Percentiles rank a stretch among this genome's conserved stretches.
Conservation (phyloP, 2,888 invertebrate genomes). For the Phengaris arion region DNA sequence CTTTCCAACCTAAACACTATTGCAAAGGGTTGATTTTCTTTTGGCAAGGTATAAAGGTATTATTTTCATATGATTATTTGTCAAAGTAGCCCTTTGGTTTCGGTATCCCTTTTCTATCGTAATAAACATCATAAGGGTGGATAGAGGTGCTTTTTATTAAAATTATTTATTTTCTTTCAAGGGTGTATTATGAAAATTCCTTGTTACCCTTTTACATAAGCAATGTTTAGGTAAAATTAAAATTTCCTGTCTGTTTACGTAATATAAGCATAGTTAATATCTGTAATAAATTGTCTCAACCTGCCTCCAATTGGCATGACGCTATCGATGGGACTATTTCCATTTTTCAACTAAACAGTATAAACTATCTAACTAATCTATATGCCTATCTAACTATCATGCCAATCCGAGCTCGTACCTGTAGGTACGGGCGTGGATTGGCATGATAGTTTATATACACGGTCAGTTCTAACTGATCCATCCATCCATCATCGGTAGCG, state of each 20-base stretch:
- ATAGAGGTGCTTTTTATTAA: slow-evolving; percentile 36
- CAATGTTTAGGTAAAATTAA: background rate
- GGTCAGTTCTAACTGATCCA: no score
- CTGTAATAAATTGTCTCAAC: no score
- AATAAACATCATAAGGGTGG: slow-evolving; percentile 50
- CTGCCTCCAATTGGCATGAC: no score
- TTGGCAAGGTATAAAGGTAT: slow-evolving; percentile 44
- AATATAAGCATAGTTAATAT: background rate
- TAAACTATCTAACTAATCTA: no score
- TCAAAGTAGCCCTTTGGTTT: slow-evolving; percentile 76
- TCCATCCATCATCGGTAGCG: background rate
- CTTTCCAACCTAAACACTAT: slow-evolving; percentile 38
- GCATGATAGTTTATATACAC: no score
- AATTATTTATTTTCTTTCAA: slow-evolving; percentile 15
- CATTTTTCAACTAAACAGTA: no score
- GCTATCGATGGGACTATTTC: no score
- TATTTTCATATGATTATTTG: slow-evolving; percentile 68
- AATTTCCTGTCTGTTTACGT: background rate
- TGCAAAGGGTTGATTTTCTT: slow-evolving; percentile 35
- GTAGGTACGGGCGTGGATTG: no score
- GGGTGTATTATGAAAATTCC: background rate
- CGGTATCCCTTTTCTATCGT: slow-evolving; percentile 60
- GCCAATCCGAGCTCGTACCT: no score
- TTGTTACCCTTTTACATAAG: background rate
- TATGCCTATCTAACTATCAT: no score